Evolutionary conservation across 2,888 invertebrate species (phyloP), one percentile per base, ranked within the genome.

Genomic region (Anthoptus insignis): DNA sequence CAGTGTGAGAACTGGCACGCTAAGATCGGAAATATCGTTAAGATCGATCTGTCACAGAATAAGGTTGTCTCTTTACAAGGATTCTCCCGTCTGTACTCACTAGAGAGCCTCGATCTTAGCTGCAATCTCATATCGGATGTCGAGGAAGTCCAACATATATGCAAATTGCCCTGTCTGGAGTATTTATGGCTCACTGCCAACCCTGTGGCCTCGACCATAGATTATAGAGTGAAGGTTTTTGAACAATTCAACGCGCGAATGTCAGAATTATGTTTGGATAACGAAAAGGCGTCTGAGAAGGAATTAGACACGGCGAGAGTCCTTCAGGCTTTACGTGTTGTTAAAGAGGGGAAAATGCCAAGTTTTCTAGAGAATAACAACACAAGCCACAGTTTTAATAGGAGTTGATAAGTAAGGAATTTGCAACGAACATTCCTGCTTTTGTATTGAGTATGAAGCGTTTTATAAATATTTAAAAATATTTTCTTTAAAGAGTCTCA

Each of bases 271-370:
- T 96, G 96, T 79, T 87, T 99, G 66, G 99, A 99, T 81, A 98
- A 97, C 81, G 97, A 98, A 79, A 96, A 95, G 72, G 97, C 98
- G 0, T 96, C 97, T 11, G 97, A 97, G 78, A 96, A 97, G 73
- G 99, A 99, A 84, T 84, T 99, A 74, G 99, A 99, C 80, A 99
- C 98, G 2, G 98, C 99, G 0, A 96, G 98, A 39, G 97, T 99
- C 37, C 89, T 99, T 68, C 97, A 98, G 83, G 99, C 99, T 0
- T 93, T 99, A 68, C 95, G 97, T 75, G 95, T 96, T 52, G 97
- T 97, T 0, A 96, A 95, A 73, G 96, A 96, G 81, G 96, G 96
- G 5, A 95, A 95, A 78, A 94, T 94, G 0, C 95, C 95, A 0
- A 93, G 90, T 66, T 94, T 95, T 67, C 81, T 93, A 61, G 84